phyloP scores from a whole-genome alignment of 2,797 vertebrate genomes.

The Neomorphus geoffroyi region DNA sequence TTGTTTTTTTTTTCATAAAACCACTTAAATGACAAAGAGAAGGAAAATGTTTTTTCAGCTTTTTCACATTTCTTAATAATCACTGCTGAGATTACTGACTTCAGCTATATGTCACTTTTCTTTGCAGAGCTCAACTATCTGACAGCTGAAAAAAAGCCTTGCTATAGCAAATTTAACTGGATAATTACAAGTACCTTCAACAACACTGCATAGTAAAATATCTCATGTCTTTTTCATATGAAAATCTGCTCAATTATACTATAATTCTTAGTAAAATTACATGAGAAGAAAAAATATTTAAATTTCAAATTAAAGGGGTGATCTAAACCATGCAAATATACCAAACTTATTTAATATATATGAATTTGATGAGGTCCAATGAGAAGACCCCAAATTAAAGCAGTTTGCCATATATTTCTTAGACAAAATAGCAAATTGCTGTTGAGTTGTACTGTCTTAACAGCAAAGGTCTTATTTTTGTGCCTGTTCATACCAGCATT shows the following conservation, averaged over 20 bases:
- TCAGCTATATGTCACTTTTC: neutral
- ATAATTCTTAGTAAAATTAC: neutral
- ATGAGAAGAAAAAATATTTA: neutral
- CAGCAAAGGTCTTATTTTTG: neutral
- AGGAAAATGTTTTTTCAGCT: neutral
- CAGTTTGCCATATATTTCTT: neutral
- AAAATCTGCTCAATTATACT: neutral
- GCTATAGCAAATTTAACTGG: neutral
- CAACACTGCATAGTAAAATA: neutral
- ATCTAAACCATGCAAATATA: neutral
- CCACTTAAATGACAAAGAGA: neutral
- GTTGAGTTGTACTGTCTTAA: neutral
- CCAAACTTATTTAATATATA: neutral
- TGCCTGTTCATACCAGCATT: neutral
- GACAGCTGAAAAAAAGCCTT: neutral
- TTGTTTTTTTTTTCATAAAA: neutral
- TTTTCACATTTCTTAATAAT: neutral
- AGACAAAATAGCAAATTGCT: neutral
- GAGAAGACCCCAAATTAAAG: neutral
- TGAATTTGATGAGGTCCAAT: neutral
- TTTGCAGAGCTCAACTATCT: neutral
- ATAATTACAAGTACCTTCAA: slow-evolving; percentile 20
- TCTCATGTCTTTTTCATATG: neutral
- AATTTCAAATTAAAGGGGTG: neutral
- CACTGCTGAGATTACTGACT: neutral